These are phyloP conservation scores for Halesus radiatus DNA, from an alignment of 1,140 invertebrate species.

Conservation along the genomic window DNA sequence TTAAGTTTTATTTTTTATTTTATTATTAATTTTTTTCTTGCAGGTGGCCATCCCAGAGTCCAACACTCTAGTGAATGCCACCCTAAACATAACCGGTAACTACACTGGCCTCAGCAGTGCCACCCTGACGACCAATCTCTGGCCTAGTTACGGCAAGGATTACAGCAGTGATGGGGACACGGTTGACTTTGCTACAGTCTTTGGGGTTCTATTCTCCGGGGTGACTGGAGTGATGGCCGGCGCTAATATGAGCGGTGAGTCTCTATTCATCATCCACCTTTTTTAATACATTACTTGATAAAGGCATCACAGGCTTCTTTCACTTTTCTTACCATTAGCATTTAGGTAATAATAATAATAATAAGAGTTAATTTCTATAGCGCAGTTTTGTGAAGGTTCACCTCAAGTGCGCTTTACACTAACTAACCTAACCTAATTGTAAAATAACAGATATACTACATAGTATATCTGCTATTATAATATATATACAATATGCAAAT, in stretches of 20 bases:
- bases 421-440: too few relatives aligned
- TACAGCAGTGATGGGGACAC: constrained; percentile 83
- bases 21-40: constrained; percentile 55
- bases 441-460: too few relatives aligned
- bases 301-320: too few relatives aligned
- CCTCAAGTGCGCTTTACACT: too few relatives aligned
- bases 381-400: too few relatives aligned
- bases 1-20: too few relatives aligned
- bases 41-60: constrained; percentile 81
- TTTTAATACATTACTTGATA: too few relatives aligned
- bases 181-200: constrained; percentile 92
- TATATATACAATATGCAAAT: too few relatives aligned
- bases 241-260: constrained; percentile 96
- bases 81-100: constrained; percentile 67
- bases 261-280: neutral
- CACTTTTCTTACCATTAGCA: too few relatives aligned
- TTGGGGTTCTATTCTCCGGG: constrained; percentile 94
- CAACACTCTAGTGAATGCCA: constrained; percentile 77
- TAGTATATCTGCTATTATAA: too few relatives aligned
- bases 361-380: too few relatives aligned
- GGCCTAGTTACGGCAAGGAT: constrained; percentile 84
- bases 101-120: constrained; percentile 85
- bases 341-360: too few relatives aligned
- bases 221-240: constrained; percentile 99
- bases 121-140: constrained; percentile 83